Base-by-base conservation (phyloP, 2,113 vertebrate genomes). In the Zapus hudsonius region DNA sequence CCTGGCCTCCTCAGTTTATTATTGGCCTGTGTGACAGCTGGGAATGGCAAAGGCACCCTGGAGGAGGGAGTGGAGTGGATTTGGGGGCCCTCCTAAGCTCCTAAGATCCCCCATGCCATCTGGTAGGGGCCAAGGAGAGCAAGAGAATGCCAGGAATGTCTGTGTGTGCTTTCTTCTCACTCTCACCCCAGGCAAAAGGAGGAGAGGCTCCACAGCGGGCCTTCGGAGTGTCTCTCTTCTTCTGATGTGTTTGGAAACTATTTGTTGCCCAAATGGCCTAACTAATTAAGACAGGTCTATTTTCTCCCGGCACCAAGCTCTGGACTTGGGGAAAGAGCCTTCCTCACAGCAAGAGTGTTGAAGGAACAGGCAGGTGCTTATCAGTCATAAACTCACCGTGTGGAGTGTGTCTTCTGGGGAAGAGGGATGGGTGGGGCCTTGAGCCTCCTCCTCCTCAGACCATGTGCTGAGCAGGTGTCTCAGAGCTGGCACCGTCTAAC, bases 21-120 rank as follows among this genome's bases (percentile, higher is more conserved):
- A 82, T 84, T 94, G 93, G 92, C 90, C 63, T 20, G 9, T 57
- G 44, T 4, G 55, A 95, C 95, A 97, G 92, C 92, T 97, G 95
- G 69, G 93, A 85, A 95, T 74, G 83, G 69, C 57, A 36, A 67
- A 76, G 76, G 40, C 47, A 64, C 29, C 8, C 67, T 38, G 44
- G 59, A 82, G 42, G 23, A 88, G 66, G 84, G 92, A 63, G 22
- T 5, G 33, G 63, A 70, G 70, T 31, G 64, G 64, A 57, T 20
- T 23, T 70, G 66, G 63, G 64, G 88, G 74, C 81, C 74, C 29
- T 38, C 47, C 82, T 91, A 84, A 87, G 78, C 84, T 73, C 96
- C 92, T 31, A 11, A 73, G 42, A 89, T 74, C 82, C 76, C 84
- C 23, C 73, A 29, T 16, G 80, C 87, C 85, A 47, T 57, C 42